These are phyloP conservation scores for Thunnus thynnus DNA, from an alignment of 2,113 vertebrate genomes.

Conservation along the genomic window DNA sequence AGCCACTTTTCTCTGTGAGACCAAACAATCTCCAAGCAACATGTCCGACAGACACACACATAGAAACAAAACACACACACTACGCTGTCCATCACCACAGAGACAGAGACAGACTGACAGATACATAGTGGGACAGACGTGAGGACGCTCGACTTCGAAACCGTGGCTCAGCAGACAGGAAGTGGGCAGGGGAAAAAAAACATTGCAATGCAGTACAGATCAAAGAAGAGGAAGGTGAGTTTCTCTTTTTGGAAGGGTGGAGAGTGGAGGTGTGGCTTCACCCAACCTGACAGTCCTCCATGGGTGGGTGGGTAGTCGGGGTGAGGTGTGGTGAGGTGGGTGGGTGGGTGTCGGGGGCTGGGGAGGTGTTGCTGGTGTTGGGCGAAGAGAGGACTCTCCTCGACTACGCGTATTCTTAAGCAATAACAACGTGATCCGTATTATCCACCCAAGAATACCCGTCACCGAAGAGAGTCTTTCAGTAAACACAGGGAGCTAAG, in stretches of 20 bases:
- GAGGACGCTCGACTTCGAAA: constrained; percentile 9
- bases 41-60: constrained; percentile 49
- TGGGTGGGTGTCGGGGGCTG: constrained; percentile 59
- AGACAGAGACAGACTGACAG: constrained; percentile 65
- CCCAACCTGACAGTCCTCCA: constrained; percentile 65
- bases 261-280: constrained; percentile 43
- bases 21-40: constrained; percentile 38
- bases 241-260: constrained; percentile 19
- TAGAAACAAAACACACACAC: constrained; percentile 2
- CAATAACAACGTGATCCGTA: constrained; percentile 99
- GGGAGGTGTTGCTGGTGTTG: constrained; percentile 68
- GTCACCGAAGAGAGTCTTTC: constrained; percentile 99
- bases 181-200: constrained; percentile 10
- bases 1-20: constrained; percentile 12
- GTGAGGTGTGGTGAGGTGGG: constrained; percentile 54
- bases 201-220: constrained; percentile 46
- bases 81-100: constrained; percentile 43
- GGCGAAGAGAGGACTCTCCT: constrained; percentile 99
- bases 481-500: constrained; percentile 79
- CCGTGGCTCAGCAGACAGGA: constrained; percentile 31
- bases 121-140: constrained; percentile 48
- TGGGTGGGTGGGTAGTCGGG: constrained; percentile 44
- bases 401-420: constrained; percentile 99
- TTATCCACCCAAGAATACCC: constrained; percentile 99
- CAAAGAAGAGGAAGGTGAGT: constrained; percentile 18